A percentile compares a stretch with the other conserved stretches of the same genome.
Conservation (phyloP, 92 coral and sea anemone genomes). For the Palythoa grandiflora region DNA sequence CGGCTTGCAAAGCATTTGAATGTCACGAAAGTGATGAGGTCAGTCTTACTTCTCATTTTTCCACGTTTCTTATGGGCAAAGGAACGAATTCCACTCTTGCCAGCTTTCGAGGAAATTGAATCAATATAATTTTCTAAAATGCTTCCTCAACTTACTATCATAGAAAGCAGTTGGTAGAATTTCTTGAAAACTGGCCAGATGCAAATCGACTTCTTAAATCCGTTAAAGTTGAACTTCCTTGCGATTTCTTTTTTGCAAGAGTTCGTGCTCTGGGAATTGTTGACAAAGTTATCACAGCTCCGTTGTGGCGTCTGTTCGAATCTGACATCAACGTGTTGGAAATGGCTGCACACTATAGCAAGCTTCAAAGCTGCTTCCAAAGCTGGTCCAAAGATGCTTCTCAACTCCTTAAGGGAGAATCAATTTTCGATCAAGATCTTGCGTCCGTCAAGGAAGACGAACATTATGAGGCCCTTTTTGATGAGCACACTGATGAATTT, state of each 20-base stretch:
- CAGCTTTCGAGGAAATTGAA: neutral
- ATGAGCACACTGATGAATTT: neutral
- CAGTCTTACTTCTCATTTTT: neutral
- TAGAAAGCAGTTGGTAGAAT: neutral
- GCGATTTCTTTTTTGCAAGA: neutral
- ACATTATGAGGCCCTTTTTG: neutral
- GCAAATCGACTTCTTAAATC: neutral
- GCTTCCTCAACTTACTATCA: neutral
- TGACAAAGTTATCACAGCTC: neutral
- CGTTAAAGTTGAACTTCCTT: neutral
- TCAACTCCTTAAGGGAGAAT: neutral
- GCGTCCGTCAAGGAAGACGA: constrained; percentile 6
- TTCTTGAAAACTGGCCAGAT: neutral
- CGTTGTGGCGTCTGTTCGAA: constrained; percentile 5
- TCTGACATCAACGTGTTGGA: neutral
- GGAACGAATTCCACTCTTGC: neutral
- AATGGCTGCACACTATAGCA: neutral
- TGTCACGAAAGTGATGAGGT: constrained; percentile 6
- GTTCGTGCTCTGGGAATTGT: constrained; percentile 1
- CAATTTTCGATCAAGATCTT: neutral
- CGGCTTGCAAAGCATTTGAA: constrained; percentile 16
- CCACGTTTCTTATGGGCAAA: constrained; percentile 7
- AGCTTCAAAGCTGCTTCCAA: constrained; percentile 2
- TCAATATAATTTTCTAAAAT: neutral
- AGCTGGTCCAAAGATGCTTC: constrained; percentile 6